These are phyloP conservation scores for Gerris lacustris DNA, from an alignment of 2,888 invertebrate species.

Conservation along the genomic window DNA sequence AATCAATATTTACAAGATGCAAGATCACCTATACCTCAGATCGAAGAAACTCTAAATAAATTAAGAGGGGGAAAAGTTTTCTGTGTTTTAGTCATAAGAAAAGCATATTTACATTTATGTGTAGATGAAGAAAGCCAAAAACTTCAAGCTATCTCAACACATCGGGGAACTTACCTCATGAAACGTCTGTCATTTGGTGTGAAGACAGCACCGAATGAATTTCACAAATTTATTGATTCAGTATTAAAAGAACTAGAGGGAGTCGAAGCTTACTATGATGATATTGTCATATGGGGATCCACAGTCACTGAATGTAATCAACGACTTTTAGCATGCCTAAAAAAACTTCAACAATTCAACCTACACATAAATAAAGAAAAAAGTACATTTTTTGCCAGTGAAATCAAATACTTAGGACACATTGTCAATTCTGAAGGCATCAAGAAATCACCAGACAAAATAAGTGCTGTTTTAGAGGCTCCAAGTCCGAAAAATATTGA, in stretches of 20 bases:
- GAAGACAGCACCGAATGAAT: constrained; percentile 25
- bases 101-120: constrained; percentile 25
- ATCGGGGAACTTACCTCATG: constrained; percentile 17
- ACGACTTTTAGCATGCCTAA: constrained; percentile 17
- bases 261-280: no score
- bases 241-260: constrained; percentile 23
- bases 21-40: constrained; percentile 23
- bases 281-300: constrained; percentile 27
- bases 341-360: constrained; percentile 18
- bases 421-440: constrained; percentile 11
- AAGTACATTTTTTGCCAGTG: constrained; percentile 17
- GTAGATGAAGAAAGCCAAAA: constrained; percentile 16
- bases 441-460: background rate
- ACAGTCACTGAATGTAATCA: constrained; percentile 22
- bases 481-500: background rate
- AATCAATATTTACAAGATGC: constrained; percentile 26
- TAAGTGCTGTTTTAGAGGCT: background rate
- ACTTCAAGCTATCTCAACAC: constrained; percentile 15
- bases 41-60: constrained; percentile 22
- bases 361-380: constrained; percentile 20
- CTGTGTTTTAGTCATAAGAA: constrained; percentile 23
- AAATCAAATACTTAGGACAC: constrained; percentile 18
- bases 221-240: constrained; percentile 13
- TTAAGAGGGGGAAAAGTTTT: constrained; percentile 21
- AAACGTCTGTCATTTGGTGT: constrained; percentile 21